Percentiles rank a stretch among this genome's conserved stretches.
These are phyloP conservation scores for Passerina amoena DNA, from an alignment of 2,113 vertebrate genomes.

Conservation along the genomic window DNA sequence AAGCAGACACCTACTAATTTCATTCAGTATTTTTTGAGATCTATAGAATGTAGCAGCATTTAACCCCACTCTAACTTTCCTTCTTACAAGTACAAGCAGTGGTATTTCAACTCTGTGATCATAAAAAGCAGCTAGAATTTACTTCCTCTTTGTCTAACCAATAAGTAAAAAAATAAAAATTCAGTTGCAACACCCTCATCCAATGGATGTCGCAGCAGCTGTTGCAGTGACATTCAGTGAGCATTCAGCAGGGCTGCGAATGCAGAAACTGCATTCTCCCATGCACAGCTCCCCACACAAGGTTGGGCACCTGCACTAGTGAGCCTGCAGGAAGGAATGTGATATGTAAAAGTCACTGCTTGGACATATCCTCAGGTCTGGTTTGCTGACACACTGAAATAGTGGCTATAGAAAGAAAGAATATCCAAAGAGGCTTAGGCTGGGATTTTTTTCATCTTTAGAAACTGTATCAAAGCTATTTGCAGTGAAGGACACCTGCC, in stretches of 20 bases:
- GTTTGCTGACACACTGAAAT: neutral
- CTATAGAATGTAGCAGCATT: neutral
- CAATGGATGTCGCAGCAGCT: neutral
- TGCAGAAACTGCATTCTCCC: neutral
- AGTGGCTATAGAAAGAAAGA: neutral
- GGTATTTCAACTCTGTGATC: neutral
- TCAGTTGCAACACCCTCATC: fast-evolving
- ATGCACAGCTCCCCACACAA: neutral
- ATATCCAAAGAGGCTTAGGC: neutral
- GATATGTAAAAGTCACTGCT: neutral
- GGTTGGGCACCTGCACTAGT: no score
- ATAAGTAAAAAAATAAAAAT: neutral
- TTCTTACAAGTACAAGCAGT: neutral
- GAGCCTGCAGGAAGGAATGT: neutral
- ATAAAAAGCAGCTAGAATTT: neutral
- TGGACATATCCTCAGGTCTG: neutral
- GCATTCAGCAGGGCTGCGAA: neutral
- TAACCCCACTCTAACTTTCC: neutral
- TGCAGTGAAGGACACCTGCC: neutral
- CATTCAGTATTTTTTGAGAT: neutral
- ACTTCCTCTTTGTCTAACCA: neutral
- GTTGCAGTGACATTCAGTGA: neutral
- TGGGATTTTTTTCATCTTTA: neutral
- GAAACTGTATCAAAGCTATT: neutral
- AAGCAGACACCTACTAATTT: neutral